Evolutionary conservation across 1,140 invertebrate species (phyloP).

Genomic region (Papilio dardanus): DNA sequence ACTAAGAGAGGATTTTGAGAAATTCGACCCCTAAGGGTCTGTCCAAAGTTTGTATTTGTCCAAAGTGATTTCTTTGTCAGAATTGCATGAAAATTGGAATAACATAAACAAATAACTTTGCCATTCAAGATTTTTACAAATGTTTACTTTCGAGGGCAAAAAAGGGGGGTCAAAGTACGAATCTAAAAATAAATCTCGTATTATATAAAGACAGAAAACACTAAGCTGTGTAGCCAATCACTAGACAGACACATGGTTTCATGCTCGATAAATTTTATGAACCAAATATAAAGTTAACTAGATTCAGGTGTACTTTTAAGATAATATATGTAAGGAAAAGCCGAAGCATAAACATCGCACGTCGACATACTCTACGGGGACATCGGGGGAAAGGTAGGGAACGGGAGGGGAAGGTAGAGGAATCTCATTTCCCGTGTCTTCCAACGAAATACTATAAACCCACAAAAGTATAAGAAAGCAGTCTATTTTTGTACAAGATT

Average conservation of each 20-base stretch:
- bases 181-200: too few species aligned
- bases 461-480: background rate
- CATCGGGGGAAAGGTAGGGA: background rate
- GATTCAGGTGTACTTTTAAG: slow-evolving; percentile 24
- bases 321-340: slow-evolving; percentile 8
- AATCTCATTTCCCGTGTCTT: slow-evolving; percentile 33
- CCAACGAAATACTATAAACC: slow-evolving; percentile 13
- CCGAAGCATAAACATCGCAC: slow-evolving; percentile 20
- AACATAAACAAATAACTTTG: too few species aligned
- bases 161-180: too few species aligned
- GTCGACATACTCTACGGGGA: slow-evolving; percentile 9
- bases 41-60: too few species aligned
- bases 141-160: too few species aligned
- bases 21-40: too few species aligned
- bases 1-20: too few species aligned
- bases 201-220: too few species aligned
- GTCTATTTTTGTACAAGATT: background rate
- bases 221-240: background rate
- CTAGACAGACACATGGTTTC: background rate
- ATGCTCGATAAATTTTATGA: background rate
- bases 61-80: too few species aligned
- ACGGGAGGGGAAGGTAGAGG: background rate
- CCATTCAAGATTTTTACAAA: too few species aligned
- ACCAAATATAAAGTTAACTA: slow-evolving; percentile 7
- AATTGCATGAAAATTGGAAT: too few species aligned